Conservation (phyloP, 2,797 vertebrate species). For the Halcyon smyrnensis region DNA sequence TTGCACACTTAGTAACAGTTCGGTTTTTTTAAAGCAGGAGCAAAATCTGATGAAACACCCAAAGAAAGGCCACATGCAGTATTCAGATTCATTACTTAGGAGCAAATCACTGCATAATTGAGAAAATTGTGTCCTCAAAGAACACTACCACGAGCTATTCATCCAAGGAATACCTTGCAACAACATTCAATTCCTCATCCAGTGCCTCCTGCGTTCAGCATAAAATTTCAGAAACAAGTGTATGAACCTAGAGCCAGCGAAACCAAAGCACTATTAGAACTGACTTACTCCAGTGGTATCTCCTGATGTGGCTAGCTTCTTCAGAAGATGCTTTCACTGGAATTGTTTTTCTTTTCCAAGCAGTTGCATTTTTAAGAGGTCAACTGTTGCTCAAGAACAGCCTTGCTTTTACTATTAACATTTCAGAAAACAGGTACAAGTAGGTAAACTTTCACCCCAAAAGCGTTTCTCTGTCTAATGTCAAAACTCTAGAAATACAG, state of each 20-base stretch:
- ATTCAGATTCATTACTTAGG: background rate
- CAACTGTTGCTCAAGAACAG: background rate
- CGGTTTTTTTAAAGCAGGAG: background rate
- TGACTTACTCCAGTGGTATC: background rate
- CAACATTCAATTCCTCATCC: background rate
- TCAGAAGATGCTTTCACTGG: background rate
- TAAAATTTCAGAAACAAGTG: background rate
- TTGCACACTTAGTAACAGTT: background rate
- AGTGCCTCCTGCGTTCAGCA: background rate
- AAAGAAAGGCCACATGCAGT: background rate
- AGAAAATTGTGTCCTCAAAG: background rate
- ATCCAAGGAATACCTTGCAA: accelerated
- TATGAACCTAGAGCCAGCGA: background rate
- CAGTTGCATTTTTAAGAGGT: background rate
- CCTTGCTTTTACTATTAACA: background rate
- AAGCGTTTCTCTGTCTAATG: background rate
- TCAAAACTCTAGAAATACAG: background rate
- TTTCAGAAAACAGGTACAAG: background rate
- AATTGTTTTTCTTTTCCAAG: background rate
- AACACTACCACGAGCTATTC: background rate
- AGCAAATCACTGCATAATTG: background rate
- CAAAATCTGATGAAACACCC: background rate
- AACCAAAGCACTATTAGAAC: background rate
- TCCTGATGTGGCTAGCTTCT: background rate
- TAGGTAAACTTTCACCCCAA: background rate